phyloP scores from a whole-genome alignment of 2,797 vertebrate species.

The Picus viridis region DNA sequence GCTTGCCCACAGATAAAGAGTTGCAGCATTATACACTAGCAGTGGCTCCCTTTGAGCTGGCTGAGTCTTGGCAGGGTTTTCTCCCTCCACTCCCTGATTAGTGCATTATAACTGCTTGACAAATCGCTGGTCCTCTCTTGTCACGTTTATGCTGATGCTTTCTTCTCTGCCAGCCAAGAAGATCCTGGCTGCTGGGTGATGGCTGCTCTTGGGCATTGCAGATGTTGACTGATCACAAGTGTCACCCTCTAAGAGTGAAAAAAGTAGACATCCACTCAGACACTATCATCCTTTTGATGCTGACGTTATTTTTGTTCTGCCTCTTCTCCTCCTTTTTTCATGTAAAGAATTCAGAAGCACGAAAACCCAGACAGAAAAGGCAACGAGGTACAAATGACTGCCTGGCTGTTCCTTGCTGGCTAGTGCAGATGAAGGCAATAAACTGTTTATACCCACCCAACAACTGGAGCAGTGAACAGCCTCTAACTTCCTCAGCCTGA shows the following conservation, averaged over 20 bases:
- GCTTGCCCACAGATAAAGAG: background rate
- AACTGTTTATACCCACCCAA: background rate
- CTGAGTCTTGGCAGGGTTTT: background rate
- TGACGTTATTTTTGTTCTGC: background rate
- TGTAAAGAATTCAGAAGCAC: background rate
- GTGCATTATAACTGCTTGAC: constrained; percentile 40
- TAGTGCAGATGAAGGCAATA: background rate
- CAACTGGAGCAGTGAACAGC: background rate
- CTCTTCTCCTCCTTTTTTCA: background rate
- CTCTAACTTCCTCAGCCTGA: background rate
- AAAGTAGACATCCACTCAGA: background rate
- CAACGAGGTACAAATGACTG: constrained; percentile 1
- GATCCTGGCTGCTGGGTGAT: background rate
- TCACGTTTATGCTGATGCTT: background rate
- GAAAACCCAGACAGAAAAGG: constrained; percentile 3
- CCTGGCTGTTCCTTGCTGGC: background rate
- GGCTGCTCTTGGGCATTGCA: background rate
- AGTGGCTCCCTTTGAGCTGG: background rate
- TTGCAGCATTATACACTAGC: background rate
- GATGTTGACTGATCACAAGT: background rate
- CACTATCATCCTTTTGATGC: background rate
- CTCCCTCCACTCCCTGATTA: constrained; percentile 33
- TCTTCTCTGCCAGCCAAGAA: constrained; percentile 27
- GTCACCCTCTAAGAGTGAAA: background rate
- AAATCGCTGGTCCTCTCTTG: constrained; percentile 40